Conservation (phyloP, 2,888 invertebrate species). For the Andricus curvator region DNA sequence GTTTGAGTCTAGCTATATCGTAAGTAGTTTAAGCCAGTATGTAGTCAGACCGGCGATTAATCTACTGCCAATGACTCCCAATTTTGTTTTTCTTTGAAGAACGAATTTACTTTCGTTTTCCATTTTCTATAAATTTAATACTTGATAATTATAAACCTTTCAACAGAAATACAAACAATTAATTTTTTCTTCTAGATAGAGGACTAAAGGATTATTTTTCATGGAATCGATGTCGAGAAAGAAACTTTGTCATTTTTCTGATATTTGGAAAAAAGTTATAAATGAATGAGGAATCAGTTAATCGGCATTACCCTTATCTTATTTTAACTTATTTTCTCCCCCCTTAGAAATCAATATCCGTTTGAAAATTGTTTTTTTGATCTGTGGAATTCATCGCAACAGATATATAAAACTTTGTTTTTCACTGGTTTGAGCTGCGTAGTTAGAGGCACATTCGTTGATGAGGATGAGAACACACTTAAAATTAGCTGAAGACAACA, state of each 20-base stretch:
- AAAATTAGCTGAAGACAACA: constrained; percentile 55
- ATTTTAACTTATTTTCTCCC: background rate
- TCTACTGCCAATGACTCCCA: background rate
- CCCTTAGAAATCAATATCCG: background rate
- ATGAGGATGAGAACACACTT: constrained; percentile 56
- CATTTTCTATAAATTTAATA: background rate
- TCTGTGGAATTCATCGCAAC: constrained; percentile 7
- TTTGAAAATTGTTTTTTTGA: constrained; percentile 12
- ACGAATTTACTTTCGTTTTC: background rate
- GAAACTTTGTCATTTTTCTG: background rate
- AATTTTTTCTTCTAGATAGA: background rate
- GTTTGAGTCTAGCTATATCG: background rate
- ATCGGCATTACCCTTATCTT: background rate
- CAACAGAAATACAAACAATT: background rate
- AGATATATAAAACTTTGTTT: constrained; percentile 30
- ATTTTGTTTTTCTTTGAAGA: constrained; percentile 9
- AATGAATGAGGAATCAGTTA: background rate
- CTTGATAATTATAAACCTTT: background rate
- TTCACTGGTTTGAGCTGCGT: constrained; percentile 37
- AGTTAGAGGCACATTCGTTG: constrained; percentile 49
- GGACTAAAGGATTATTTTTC: background rate
- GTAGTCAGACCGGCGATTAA: constrained; percentile 27
- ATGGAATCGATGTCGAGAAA: background rate
- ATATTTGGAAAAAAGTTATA: background rate
- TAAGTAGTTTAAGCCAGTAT: constrained; percentile 25